Percentiles rank a stretch among this genome's conserved stretches.
These are phyloP conservation scores for Romanogobio albipinnatus DNA, from an alignment of 2,113 vertebrate species.

Conservation along the genomic window DNA sequence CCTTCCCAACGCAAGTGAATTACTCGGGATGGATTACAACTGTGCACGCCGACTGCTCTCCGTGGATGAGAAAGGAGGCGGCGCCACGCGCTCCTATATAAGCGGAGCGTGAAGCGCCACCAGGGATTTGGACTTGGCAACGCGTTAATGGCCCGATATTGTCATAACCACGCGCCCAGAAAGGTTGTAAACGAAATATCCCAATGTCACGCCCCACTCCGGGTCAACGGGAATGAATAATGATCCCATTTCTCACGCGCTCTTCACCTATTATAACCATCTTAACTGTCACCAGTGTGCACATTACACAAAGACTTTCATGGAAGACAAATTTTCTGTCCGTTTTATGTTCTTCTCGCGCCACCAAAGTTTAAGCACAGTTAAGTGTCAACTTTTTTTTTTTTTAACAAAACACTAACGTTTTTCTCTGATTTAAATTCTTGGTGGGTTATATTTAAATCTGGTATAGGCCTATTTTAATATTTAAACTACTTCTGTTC, in stretches of 20 bases:
- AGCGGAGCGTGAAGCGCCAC: constrained; percentile 73
- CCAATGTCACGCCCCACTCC: constrained; percentile 1
- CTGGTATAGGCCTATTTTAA: too few species aligned
- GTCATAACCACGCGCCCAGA: background rate
- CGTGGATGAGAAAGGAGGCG: constrained; percentile 65
- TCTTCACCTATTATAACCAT: background rate
- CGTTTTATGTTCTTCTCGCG: background rate
- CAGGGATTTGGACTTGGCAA: constrained; percentile 39
- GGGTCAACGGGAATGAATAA: background rate
- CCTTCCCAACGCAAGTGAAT: constrained; percentile 65
- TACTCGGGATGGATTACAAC: constrained; percentile 62
- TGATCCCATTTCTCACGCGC: background rate
- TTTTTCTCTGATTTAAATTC: background rate
- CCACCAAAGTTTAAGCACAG: background rate
- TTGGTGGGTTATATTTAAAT: too few species aligned
- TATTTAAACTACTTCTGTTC: too few species aligned
- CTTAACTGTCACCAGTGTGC: background rate
- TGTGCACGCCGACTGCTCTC: constrained; percentile 58
- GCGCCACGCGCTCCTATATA: constrained; percentile 71
- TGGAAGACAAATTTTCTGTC: too few species aligned
- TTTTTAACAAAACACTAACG: too few species aligned
- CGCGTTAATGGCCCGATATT: background rate
- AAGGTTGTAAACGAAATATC: background rate
- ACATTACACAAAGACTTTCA: background rate
- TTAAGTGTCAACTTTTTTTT: too few species aligned